Evolutionary conservation across 2,113 vertebrate species (phyloP).

Genomic region (Pteronura brasiliensis): DNA sequence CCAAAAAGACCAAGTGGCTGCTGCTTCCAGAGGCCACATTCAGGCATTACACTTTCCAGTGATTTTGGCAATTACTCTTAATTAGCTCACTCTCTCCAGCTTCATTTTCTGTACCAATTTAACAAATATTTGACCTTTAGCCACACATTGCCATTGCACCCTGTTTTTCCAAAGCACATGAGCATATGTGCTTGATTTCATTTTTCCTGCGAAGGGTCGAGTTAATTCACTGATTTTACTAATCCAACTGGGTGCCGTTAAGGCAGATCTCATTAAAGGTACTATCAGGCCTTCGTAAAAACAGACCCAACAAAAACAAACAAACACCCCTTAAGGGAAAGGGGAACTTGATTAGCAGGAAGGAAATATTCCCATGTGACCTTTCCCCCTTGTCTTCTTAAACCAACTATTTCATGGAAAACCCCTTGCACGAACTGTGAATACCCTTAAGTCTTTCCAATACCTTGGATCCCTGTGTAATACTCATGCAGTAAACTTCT

Average conservation of each 20-base stretch:
- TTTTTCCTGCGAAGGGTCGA: background rate
- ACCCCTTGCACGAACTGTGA: too few relatives aligned
- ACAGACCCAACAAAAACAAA: background rate
- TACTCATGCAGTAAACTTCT: background rate
- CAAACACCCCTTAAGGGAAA: background rate
- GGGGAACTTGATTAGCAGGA: background rate
- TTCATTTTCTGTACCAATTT: constrained; percentile 25
- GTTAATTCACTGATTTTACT: constrained; percentile 11
- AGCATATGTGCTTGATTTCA: background rate
- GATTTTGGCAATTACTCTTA: background rate
- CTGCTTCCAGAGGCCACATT: background rate
- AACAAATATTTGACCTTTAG: constrained; percentile 37
- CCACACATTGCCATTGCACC: background rate
- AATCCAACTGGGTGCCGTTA: background rate
- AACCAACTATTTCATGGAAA: constrained; percentile 1
- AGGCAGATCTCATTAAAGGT: background rate
- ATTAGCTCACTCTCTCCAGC: constrained; percentile 43
- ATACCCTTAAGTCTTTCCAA: background rate
- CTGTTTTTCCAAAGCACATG: background rate
- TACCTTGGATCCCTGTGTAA: background rate
- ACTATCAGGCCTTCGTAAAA: background rate
- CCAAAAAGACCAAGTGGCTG: background rate
- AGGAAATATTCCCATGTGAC: background rate
- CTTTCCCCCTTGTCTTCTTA: background rate
- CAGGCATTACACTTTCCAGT: background rate